Conservation (phyloP, 2,888 invertebrate species). For the Pseudococcus jackbeardsleyi region DNA sequence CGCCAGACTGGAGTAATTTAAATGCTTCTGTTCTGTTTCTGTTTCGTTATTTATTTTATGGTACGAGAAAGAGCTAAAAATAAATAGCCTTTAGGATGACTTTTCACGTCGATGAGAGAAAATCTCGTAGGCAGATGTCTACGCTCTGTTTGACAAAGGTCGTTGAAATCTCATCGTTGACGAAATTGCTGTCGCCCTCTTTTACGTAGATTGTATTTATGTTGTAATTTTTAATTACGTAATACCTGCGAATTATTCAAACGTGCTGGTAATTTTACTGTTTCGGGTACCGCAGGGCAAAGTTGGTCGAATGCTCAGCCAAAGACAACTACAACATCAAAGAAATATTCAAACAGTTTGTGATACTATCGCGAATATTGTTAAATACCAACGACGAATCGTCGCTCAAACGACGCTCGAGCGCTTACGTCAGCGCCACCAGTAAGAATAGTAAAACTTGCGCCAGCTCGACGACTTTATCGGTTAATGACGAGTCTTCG, state of each 20-base stretch:
- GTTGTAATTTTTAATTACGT: background rate
- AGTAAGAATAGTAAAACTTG: slow-evolving; percentile 67
- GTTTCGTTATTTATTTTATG: background rate
- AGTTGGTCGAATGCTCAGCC: slow-evolving; percentile 83
- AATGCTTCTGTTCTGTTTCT: background rate
- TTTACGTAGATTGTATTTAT: too few relatives aligned
- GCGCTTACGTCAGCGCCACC: slow-evolving; percentile 75
- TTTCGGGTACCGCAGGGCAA: slow-evolving; percentile 73
- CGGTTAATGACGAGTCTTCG: slow-evolving; percentile 67
- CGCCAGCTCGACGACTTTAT: slow-evolving; percentile 69
- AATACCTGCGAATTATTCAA: background rate
- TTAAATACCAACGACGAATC: slow-evolving; percentile 72
- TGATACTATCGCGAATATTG: slow-evolving; percentile 81
- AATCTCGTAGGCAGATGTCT: background rate
- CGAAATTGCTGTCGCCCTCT: background rate
- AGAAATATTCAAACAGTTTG: slow-evolving; percentile 84
- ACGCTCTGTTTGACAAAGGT: background rate
- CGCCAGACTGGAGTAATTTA: background rate
- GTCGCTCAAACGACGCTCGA: slow-evolving; percentile 78
- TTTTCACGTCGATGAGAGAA: background rate
- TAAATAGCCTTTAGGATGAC: slow-evolving; percentile 9
- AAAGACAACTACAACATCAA: slow-evolving; percentile 84
- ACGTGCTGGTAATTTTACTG: background rate
- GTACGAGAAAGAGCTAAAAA: background rate
- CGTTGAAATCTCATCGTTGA: background rate